phyloP scores from a whole-genome alignment of 1,140 invertebrate genomes.

The Patella vulgata region DNA sequence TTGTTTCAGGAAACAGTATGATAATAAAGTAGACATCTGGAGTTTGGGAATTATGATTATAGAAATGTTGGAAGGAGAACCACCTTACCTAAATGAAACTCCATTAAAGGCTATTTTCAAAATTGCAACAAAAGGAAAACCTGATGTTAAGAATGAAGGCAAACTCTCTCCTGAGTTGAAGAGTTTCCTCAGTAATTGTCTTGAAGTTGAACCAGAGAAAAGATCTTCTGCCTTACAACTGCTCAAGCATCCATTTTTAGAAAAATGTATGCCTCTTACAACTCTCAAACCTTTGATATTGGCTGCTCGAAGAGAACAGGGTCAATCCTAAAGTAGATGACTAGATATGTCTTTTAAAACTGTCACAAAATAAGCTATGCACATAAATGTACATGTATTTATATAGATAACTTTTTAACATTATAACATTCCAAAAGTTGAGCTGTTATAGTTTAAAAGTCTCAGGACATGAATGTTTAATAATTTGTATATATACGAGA shows the following conservation, averaged over 20 bases:
- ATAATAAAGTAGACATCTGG: constrained; percentile 67
- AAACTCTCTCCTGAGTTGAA: constrained; percentile 93
- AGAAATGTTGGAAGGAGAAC: constrained; percentile 68
- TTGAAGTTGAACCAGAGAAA: constrained; percentile 96
- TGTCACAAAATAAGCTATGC: no score
- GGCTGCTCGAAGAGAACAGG: constrained; percentile 89
- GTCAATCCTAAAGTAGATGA: no score
- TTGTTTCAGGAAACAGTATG: constrained; percentile 68
- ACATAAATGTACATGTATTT: no score
- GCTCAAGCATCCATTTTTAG: constrained; percentile 95
- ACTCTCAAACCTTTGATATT: constrained; percentile 95
- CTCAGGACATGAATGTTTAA: no score
- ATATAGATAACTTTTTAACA: no score
- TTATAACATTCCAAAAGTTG: no score
- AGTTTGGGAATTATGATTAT: constrained; percentile 67
- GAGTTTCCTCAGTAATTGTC: constrained; percentile 95
- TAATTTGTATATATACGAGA: no score
- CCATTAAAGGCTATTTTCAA: constrained; percentile 76
- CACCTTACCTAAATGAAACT: constrained; percentile 66
- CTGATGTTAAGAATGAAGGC: constrained; percentile 85
- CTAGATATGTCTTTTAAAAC: no score
- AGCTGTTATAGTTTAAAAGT: no score
- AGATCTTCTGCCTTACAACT: constrained; percentile 87
- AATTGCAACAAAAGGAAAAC: constrained; percentile 73
- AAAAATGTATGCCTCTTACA: constrained; percentile 90